These are phyloP conservation scores for Epizoanthus rinbou DNA, from an alignment of 92 coral and sea anemone species.

Conservation along the genomic window DNA sequence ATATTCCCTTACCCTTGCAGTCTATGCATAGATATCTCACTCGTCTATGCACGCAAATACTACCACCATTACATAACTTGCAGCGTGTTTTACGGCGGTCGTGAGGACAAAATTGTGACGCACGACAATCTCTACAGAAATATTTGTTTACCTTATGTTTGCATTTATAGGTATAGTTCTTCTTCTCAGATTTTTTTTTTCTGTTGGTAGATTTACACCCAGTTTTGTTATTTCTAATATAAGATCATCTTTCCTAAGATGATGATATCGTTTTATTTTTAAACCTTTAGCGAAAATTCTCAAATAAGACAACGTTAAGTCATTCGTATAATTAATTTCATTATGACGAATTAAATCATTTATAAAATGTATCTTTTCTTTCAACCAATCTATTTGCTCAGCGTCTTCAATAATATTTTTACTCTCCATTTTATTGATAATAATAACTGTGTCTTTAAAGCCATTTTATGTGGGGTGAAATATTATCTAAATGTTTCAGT, in stretches of 20 bases:
- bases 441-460: too few relatives aligned
- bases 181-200: too few relatives aligned
- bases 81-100: conserved; percentile 41
- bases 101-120: conserved; percentile 46
- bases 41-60: conserved; percentile 51
- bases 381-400: too few relatives aligned
- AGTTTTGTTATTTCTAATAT: background rate
- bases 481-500: too few relatives aligned
- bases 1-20: too few relatives aligned
- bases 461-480: too few relatives aligned
- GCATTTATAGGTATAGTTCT: conserved; percentile 1
- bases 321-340: conserved; percentile 15
- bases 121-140: conserved; percentile 44
- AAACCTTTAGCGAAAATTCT: conserved; percentile 42
- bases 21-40: conserved; percentile 51
- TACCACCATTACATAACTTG: conserved; percentile 34
- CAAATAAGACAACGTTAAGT: conserved; percentile 16
- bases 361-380: too few relatives aligned
- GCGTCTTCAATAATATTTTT: too few relatives aligned
- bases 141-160: conserved; percentile 34
- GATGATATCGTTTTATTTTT: too few relatives aligned
- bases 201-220: background rate
- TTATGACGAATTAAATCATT: too few relatives aligned
- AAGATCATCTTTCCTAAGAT: too few relatives aligned
- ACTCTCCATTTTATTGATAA: too few relatives aligned